Conservation (phyloP, 2,113 vertebrate species). For the Pipra filicauda region DNA sequence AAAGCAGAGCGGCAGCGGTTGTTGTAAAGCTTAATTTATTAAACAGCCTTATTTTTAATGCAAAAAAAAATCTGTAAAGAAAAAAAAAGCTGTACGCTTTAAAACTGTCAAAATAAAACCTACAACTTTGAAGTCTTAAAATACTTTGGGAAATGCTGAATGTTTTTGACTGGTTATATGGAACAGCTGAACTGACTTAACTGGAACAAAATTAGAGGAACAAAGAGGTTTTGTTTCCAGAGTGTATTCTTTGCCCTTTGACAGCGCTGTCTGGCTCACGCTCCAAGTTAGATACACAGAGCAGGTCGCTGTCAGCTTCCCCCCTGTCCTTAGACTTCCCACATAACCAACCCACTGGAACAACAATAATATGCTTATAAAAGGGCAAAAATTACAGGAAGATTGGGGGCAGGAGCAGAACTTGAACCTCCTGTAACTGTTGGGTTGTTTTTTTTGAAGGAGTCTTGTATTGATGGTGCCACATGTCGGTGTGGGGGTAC, state of each 20-base stretch:
- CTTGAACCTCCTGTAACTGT: neutral
- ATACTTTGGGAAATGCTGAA: slow-evolving; percentile 61
- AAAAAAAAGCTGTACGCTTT: neutral
- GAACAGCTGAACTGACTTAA: slow-evolving; percentile 70
- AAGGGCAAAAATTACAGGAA: neutral
- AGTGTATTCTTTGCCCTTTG: slow-evolving; percentile 60
- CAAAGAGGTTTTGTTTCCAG: slow-evolving; percentile 64
- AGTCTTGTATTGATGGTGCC: neutral
- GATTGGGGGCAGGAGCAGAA: neutral
- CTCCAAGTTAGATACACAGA: neutral
- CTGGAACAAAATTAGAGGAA: slow-evolving; percentile 70
- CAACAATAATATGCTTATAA: neutral
- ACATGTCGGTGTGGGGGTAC: neutral
- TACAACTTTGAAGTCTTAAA: slow-evolving; percentile 68
- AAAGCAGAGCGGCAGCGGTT: neutral
- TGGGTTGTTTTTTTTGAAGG: neutral
- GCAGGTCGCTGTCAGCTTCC: neutral
- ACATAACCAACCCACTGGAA: neutral
- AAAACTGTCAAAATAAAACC: slow-evolving; percentile 58
- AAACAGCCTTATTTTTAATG: slow-evolving; percentile 53
- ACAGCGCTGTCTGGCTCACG: slow-evolving; percentile 1
- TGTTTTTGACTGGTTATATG: slow-evolving; percentile 61
- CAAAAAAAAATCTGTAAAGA: neutral
- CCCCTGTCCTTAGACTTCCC: neutral
- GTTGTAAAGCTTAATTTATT: slow-evolving; percentile 55